Conservation (phyloP, 1,140 invertebrate species). For the Cataglyphis hispanica region DNA sequence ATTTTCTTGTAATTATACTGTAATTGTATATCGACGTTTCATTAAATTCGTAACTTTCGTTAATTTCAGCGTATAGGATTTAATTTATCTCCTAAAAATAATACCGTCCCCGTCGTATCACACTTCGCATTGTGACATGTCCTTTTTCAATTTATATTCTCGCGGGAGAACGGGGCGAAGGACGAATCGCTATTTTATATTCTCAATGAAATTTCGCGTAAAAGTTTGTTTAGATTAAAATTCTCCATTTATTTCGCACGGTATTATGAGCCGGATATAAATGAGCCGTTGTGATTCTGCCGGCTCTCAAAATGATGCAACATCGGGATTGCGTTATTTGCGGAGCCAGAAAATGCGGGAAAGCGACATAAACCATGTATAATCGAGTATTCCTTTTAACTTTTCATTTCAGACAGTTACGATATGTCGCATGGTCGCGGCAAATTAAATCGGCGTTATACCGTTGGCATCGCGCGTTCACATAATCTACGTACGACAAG, state of each 20-base stretch:
- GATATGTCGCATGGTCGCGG: neutral
- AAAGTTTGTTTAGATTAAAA: slow-evolving; percentile 53
- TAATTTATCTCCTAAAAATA: neutral
- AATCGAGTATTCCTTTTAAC: slow-evolving; percentile 11
- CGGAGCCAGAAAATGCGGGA: neutral
- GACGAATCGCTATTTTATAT: slow-evolving; percentile 38
- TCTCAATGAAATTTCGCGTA: slow-evolving; percentile 34
- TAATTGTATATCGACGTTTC: slow-evolving; percentile 22
- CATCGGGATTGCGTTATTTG: slow-evolving; percentile 34
- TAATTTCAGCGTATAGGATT: neutral
- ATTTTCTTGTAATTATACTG: slow-evolving; percentile 30
- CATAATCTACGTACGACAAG: slow-evolving; percentile 38
- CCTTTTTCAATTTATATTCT: slow-evolving; percentile 5
- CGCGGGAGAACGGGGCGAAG: neutral
- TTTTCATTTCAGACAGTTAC: slow-evolving; percentile 43
- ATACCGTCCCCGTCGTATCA: slow-evolving; percentile 29
- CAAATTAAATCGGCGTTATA: slow-evolving; percentile 35
- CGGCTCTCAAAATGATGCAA: slow-evolving; percentile 31
- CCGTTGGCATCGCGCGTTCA: neutral
- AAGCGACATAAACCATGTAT: neutral
- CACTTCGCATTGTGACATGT: neutral
- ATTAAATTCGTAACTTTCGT: neutral
- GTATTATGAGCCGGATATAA: neutral
- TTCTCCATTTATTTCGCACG: neutral
- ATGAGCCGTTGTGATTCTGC: slow-evolving; percentile 29